A percentile compares a stretch with the other conserved stretches of the same genome.
These are phyloP conservation scores for Cephalopholis sonnerati DNA, from an alignment of 2,113 vertebrate species.

Conservation along the genomic window DNA sequence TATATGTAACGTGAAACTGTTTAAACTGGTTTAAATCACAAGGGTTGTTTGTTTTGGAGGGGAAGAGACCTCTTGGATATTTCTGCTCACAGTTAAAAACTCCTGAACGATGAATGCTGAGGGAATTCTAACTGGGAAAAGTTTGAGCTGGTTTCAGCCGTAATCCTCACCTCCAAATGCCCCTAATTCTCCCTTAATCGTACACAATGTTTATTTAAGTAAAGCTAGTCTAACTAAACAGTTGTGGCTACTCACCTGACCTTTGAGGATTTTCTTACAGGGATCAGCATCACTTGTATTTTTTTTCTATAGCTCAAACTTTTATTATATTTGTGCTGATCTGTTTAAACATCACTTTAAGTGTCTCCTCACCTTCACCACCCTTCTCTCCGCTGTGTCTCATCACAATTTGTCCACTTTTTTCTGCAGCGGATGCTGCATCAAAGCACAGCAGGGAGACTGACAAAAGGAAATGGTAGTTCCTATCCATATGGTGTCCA, in stretches of 20 bases:
- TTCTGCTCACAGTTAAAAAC: no score
- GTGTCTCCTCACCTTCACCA: not conserved
- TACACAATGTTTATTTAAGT: no score
- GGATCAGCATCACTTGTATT: not conserved
- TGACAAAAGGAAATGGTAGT: constrained; percentile 61
- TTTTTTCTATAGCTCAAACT: not conserved
- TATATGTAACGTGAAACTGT: no score
- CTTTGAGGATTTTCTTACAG: not conserved
- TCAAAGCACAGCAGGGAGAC: constrained; percentile 64
- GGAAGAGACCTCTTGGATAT: no score
- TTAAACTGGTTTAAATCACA: no score
- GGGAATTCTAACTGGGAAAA: no score
- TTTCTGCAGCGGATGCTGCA: constrained; percentile 48
- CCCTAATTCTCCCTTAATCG: no score
- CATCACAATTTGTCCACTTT: constrained; percentile 42
- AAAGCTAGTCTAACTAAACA: no score
- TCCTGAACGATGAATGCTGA: no score
- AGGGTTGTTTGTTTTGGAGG: no score
- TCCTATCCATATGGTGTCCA: constrained; percentile 74
- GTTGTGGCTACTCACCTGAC: constrained; percentile 9
- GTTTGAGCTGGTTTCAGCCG: no score
- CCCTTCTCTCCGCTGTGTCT: constrained; percentile 14
- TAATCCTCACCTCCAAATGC: no score
- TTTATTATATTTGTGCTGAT: not conserved
- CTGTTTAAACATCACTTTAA: constrained; percentile 9